Conservation (phyloP, 2,113 vertebrate species). For the Cathartes aura region DNA sequence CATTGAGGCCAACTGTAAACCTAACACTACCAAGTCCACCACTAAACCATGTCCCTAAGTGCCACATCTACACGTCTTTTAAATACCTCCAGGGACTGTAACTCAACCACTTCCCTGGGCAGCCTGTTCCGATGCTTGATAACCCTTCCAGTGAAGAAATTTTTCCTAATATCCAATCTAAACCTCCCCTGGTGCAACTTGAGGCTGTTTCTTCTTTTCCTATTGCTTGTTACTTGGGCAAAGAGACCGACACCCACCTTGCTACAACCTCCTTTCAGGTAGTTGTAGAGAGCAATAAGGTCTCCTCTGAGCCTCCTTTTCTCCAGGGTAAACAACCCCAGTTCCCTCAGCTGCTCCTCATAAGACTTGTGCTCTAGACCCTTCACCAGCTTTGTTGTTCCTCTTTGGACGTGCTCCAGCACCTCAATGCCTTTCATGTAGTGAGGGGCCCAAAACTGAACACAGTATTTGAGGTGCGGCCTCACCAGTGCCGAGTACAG, state of each 20-base stretch:
- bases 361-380: neutral
- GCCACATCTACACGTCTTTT: too few relatives aligned
- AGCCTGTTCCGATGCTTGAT: neutral
- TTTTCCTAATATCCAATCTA: neutral
- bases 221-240: neutral
- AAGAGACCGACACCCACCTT: neutral
- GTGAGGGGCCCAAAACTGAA: neutral
- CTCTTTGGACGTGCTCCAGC: neutral
- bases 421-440: too few relatives aligned
- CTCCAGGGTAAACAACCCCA: neutral
- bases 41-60: neutral
- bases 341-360: neutral
- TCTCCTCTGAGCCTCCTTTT: neutral
- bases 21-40: neutral
- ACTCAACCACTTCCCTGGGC: neutral
- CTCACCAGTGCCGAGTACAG: neutral
- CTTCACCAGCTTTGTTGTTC: neutral
- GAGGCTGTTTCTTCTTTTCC: neutral
- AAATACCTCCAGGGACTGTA: neutral
- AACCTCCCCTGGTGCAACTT: neutral
- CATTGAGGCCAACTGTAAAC: neutral
- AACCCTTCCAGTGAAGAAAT: neutral
- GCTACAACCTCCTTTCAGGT: neutral
- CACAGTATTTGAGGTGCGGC: fast-evolving
- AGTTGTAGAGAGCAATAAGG: neutral